phyloP scores from a whole-genome alignment of 2,888 invertebrate genomes.

The Cataglyphis cursor region DNA sequence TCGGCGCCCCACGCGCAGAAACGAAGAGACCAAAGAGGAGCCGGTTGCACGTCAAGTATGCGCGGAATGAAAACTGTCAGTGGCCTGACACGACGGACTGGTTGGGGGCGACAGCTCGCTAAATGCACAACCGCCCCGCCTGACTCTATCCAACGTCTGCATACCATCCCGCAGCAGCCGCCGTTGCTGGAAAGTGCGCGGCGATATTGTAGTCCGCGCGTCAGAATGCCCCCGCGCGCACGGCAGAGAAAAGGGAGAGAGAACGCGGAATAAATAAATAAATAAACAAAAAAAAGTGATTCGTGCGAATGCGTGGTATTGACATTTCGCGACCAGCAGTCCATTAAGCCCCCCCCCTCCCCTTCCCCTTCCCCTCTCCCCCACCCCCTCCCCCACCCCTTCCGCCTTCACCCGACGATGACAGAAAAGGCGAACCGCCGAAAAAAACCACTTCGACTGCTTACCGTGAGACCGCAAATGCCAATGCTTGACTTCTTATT shows the following conservation, averaged over 20 bases:
- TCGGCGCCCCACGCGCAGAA: constrained; percentile 67
- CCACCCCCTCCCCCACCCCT: neutral
- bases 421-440: constrained; percentile 61
- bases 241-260: constrained; percentile 53
- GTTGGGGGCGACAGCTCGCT: constrained; percentile 82
- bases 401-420: neutral
- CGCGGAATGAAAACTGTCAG: constrained; percentile 83
- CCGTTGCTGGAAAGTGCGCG: constrained; percentile 63
- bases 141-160: constrained; percentile 75
- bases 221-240: constrained; percentile 65
- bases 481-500: constrained; percentile 48
- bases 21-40: constrained; percentile 73
- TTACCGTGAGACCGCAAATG: constrained; percentile 60
- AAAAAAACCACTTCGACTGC: constrained; percentile 68
- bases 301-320: constrained; percentile 70
- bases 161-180: constrained; percentile 69
- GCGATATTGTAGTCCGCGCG: constrained; percentile 74
- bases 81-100: constrained; percentile 78
- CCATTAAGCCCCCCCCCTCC: constrained; percentile 65
- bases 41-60: constrained; percentile 79
- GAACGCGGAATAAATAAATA: constrained; percentile 54
- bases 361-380: constrained; percentile 8
- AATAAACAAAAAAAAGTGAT: constrained; percentile 57
- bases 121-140: constrained; percentile 80
- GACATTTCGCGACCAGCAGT: constrained; percentile 73